Conservation (phyloP, 2,888 invertebrate genomes). For the Callyntrura sp. region DNA sequence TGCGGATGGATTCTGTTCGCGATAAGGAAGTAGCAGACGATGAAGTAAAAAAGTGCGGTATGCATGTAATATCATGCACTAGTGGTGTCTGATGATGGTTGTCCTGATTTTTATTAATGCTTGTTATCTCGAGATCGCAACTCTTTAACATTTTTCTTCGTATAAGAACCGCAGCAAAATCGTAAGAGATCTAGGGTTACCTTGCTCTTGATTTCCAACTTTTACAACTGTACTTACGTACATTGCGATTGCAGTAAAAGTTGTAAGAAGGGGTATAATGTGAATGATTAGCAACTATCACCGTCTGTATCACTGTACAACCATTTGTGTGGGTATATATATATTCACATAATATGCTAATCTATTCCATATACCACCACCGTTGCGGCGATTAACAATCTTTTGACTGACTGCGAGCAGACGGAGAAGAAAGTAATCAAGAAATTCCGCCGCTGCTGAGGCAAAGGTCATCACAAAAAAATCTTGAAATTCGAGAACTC, state of each 20-base stretch:
- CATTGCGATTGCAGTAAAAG: not conserved
- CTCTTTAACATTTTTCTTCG: conserved; percentile 36
- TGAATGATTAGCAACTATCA: conserved; percentile 25
- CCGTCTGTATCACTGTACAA: not conserved
- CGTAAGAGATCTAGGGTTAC: conserved; percentile 46
- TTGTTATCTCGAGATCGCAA: conserved; percentile 56
- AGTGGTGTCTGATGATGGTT: conserved; percentile 30
- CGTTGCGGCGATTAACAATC: no score
- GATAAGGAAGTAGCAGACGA: conserved; percentile 23
- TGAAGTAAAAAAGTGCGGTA: conserved; percentile 52
- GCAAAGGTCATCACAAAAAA: conserved; percentile 63
- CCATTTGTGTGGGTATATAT: no score
- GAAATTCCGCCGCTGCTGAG: conserved; percentile 19
- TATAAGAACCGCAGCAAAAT: conserved; percentile 29
- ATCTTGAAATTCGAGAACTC: conserved; percentile 66
- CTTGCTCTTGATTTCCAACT: conserved; percentile 55
- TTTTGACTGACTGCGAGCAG: not conserved
- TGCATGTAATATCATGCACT: no score
- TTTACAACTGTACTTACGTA: not conserved
- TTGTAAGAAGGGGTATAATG: not conserved
- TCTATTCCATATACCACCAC: conserved; percentile 2
- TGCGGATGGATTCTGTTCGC: not conserved
- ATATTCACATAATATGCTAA: not conserved
- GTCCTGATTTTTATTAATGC: conserved; percentile 68
- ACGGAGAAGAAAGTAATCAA: conserved; percentile 68